phyloP scores from a whole-genome alignment of 1,140 invertebrate genomes.

The Drosophila pseudoobscura region DNA sequence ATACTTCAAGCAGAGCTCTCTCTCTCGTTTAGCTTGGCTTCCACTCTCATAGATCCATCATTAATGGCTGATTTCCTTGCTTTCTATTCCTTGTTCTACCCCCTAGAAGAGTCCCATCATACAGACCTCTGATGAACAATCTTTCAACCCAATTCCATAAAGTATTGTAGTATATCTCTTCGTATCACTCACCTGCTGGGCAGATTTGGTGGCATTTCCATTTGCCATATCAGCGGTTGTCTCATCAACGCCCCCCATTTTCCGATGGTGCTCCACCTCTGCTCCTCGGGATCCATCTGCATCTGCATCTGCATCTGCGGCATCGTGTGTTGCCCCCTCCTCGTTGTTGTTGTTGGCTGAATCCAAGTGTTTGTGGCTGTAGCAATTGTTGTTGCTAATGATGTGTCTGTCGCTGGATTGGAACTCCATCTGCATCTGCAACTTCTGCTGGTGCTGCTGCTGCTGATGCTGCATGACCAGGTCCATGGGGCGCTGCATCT shows the following conservation, averaged over 20 bases:
- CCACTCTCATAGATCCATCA: too few relatives aligned
- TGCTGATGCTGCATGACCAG: conserved; percentile 18
- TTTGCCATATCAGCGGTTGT: conserved; percentile 66
- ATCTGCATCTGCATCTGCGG: too few relatives aligned
- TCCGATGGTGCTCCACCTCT: conserved; percentile 19
- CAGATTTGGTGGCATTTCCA: conserved; percentile 56
- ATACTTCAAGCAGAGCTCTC: too few relatives aligned
- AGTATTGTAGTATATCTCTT: not conserved
- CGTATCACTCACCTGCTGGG: conserved; percentile 51
- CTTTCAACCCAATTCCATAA: not conserved
- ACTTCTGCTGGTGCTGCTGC: conserved; percentile 21
- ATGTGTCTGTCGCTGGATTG: conserved; percentile 66
- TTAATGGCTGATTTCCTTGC: too few relatives aligned
- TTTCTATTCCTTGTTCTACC: too few relatives aligned
- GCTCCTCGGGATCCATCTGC: conserved; percentile 19
- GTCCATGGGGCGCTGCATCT: conserved; percentile 32
- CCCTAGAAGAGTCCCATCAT: too few relatives aligned
- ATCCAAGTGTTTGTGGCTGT: conserved; percentile 48
- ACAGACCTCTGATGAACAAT: too few relatives aligned
- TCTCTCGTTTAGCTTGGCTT: not conserved
- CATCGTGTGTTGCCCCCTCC: conserved; percentile 25
- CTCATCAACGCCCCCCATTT: conserved; percentile 54
- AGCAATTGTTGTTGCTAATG: conserved; percentile 78
- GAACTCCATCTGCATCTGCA: conserved; percentile 67
- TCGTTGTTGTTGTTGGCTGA: conserved; percentile 52